phyloP scores from a whole-genome alignment of 2,113 vertebrate genomes.

The Todiramphus saurophagus region DNA sequence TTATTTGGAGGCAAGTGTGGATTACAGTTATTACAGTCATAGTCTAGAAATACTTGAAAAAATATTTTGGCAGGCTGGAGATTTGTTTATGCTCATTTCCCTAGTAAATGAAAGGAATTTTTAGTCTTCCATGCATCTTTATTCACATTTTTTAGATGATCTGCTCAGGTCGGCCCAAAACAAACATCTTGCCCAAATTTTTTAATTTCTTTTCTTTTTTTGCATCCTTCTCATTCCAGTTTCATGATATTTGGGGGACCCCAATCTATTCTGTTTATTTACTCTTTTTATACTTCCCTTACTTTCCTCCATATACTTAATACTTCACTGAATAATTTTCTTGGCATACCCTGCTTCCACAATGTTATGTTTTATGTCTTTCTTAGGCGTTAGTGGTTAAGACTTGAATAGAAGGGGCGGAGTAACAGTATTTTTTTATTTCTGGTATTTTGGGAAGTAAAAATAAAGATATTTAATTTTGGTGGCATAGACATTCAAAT shows the following conservation, averaged over 20 bases:
- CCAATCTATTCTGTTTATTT: background rate
- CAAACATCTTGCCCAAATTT: background rate
- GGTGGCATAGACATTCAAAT: background rate
- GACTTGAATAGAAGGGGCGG: background rate
- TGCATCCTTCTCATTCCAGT: background rate
- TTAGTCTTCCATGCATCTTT: background rate
- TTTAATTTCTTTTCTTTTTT: background rate
- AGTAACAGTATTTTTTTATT: background rate
- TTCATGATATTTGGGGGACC: background rate
- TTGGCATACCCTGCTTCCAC: background rate
- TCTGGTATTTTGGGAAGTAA: background rate
- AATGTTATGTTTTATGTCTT: background rate
- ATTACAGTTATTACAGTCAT: background rate
- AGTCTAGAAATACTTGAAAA: background rate
- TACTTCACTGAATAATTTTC: background rate
- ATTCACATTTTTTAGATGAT: background rate
- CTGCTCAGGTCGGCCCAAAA: background rate
- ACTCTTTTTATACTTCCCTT: background rate
- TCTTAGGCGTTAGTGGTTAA: background rate
- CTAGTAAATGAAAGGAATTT: background rate
- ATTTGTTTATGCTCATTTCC: background rate
- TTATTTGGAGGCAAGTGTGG: conserved; percentile 93
- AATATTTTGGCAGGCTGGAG: background rate
- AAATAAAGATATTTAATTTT: background rate
- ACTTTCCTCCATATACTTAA: background rate